A percentile compares a stretch with the other conserved stretches of the same genome.
Conservation (phyloP, 2,888 invertebrate genomes). For the Orthonychiurus folsomi region DNA sequence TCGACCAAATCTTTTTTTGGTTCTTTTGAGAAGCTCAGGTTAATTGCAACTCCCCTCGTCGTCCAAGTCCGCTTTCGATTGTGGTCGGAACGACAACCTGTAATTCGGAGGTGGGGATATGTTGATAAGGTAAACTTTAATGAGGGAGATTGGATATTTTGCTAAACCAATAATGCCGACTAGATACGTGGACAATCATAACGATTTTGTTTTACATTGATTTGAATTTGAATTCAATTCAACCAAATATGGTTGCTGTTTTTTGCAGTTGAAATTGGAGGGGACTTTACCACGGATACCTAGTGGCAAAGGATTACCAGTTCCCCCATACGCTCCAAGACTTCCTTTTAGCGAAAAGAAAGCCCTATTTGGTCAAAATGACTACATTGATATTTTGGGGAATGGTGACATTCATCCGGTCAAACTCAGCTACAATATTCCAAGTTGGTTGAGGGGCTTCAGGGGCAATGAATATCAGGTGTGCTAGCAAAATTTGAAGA, state of each 20-base stretch:
- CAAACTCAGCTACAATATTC: slow-evolving; percentile 72
- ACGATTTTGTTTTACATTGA: slow-evolving; percentile 5
- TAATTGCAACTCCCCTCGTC: not conserved
- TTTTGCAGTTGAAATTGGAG: slow-evolving; percentile 41
- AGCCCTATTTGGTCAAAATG: slow-evolving; percentile 88
- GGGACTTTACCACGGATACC: slow-evolving; percentile 62
- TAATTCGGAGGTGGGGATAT: slow-evolving; percentile 62
- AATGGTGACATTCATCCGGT: slow-evolving; percentile 72
- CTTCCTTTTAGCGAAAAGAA: slow-evolving; percentile 66
- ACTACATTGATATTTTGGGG: slow-evolving; percentile 93
- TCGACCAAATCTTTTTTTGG: no score
- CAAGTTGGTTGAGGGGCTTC: slow-evolving; percentile 81
- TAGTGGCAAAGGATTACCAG: slow-evolving; percentile 48
- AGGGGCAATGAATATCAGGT: slow-evolving; percentile 76
- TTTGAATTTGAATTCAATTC: no score
- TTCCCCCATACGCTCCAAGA: slow-evolving; percentile 60
- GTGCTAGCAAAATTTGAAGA: no score
- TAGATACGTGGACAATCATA: not conserved
- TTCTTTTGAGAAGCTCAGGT: no score
- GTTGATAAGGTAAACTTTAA: slow-evolving; percentile 55
- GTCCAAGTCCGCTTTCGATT: slow-evolving; percentile 51
- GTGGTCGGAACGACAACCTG: slow-evolving; percentile 56
- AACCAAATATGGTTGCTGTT: no score
- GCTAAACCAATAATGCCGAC: not conserved
- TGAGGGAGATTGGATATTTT: slow-evolving; percentile 2